A percentile compares a stretch with the other conserved stretches of the same genome.
Conservation (phyloP, 2,113 vertebrate genomes). For the Chaetorhynchus papuensis region DNA sequence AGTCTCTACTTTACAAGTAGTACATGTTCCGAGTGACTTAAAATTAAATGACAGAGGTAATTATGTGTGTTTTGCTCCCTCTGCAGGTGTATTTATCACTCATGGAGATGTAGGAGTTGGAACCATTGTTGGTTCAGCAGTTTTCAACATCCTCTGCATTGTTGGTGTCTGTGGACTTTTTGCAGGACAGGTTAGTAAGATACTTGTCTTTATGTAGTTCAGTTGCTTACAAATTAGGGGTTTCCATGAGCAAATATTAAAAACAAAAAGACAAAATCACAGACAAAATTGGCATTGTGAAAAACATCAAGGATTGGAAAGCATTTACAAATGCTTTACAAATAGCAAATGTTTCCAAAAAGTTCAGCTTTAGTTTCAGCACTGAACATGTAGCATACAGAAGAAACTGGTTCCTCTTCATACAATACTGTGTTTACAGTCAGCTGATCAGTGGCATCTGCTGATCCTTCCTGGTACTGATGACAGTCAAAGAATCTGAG, state of each 20-base stretch:
- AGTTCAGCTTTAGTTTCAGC: background rate
- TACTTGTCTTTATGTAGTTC: background rate
- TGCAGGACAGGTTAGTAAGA: constrained; percentile 89
- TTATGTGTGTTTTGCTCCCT: background rate
- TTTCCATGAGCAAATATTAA: background rate
- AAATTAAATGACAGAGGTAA: background rate
- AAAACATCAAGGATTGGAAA: background rate
- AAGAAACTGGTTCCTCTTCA: background rate
- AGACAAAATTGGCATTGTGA: background rate
- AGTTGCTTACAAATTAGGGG: background rate
- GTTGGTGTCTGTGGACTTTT: constrained; percentile 96
- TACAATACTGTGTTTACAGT: background rate
- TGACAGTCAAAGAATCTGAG: background rate
- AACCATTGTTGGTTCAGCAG: constrained; percentile 95
- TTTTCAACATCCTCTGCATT: constrained; percentile 98
- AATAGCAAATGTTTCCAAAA: background rate
- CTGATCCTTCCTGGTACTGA: background rate
- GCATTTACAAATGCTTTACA: background rate
- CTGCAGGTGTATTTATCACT: constrained; percentile 94
- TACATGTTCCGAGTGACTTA: background rate
- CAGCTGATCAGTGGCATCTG: background rate
- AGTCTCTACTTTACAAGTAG: background rate
- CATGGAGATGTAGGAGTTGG: constrained; percentile 96
- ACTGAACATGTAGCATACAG: background rate
- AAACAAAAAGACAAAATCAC: background rate